Percentiles rank a stretch among this genome's conserved stretches.
Evolutionary conservation across 2,113 vertebrate genomes (phyloP).

Genomic region (Cyanoliseus patagonus): DNA sequence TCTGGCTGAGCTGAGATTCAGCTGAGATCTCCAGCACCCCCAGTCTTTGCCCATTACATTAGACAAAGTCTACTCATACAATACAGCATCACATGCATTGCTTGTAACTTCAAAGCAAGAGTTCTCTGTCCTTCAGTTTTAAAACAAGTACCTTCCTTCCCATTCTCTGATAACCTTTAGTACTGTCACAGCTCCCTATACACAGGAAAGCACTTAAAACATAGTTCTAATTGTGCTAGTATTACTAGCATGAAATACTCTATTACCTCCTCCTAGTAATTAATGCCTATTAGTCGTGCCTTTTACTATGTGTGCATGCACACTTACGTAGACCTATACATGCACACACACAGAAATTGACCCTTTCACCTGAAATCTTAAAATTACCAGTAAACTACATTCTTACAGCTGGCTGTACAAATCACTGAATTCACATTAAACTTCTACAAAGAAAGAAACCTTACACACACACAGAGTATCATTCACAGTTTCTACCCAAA

Average conservation of each 20-base stretch:
- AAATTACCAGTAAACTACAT: background rate
- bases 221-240: background rate
- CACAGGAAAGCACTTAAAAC: background rate
- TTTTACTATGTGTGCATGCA: accelerated
- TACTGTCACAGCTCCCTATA: background rate
- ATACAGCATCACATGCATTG: background rate
- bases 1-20: background rate
- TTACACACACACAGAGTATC: background rate
- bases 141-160: background rate
- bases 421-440: background rate
- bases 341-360: accelerated
- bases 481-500: background rate
- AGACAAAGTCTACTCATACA: background rate
- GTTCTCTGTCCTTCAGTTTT: background rate
- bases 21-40: background rate
- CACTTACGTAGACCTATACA: background rate
- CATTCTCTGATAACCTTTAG: background rate
- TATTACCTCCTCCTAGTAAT: background rate
- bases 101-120: background rate
- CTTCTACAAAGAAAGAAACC: background rate
- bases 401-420: background rate
- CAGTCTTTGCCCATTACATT: background rate
- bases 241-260: background rate
- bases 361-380: background rate
- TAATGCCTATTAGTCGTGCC: background rate